Evolutionary conservation across 2,888 invertebrate species (phyloP), one percentile per base, ranked within the genome.

Genomic region (Acanthoscelides obtectus): DNA sequence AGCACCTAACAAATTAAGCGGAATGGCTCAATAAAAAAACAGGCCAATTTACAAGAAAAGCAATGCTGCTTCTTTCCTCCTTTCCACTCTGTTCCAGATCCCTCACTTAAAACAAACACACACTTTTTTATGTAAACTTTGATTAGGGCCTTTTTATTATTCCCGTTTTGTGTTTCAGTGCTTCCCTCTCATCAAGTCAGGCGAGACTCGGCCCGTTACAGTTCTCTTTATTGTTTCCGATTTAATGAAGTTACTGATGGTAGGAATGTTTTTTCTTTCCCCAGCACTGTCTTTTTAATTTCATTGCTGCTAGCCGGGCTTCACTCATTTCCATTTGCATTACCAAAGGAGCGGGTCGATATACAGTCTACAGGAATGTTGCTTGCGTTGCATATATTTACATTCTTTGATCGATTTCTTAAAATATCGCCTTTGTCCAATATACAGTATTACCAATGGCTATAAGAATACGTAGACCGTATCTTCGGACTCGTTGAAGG

Each of bases 221-320:
- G 75, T 77, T 81, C 78, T 75, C 78, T 80, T 80, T 80, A 81
- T 81, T 80, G 80, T 81, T 80, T 80, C 78, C 80, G 78, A 80
- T 80, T 80, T 81, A 81, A 81, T 81, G 80, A 80, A 81, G 79
- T 81, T 80, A 80, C 76, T 74, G 75, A 73, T 77, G 78, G 45
- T 12, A 45, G 45, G 17, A 45, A 45, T 45, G 45, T 45, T 77
- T 75, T 77, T 79, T 75, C 75, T 76, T 78, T 75, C 72, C 73
- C 73, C 72, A 70, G 66, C 73, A 70, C 71, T 73, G 77, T 76
- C 45, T 45, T 45, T 45, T 77, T 79, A 79, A 80, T 79, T 79
- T 77, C 77, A 78, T 78, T 77, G 77, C 45, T 77, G 77, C 45
- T 12, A 45, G 45, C 45, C 17, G 17, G 45, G 12, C 45, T 45